Evolutionary conservation across 1,140 invertebrate genomes (phyloP), one percentile per base, ranked within the genome.

Genomic region (Lepidurus arcticus): DNA sequence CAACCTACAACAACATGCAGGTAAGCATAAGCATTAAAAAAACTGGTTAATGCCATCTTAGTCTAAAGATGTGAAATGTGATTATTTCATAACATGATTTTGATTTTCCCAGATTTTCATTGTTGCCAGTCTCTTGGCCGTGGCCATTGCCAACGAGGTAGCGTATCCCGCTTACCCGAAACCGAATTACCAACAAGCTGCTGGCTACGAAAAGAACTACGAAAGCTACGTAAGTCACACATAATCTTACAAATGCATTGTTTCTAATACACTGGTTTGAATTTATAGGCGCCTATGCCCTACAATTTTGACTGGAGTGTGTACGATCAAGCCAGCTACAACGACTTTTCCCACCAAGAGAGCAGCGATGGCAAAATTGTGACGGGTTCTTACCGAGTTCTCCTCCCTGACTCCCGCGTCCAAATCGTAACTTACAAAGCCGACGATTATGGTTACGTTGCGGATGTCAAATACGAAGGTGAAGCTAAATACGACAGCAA

Each of bases 301-400:
- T 81, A 81, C 75, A 77, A 81, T 44, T 78, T 81, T 73, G 45
- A 81, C 26, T 80, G 80, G 76, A 65, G 24, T 13, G 80, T 80
- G 8, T 53, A 79, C 24, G 80, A 78, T 43, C 6, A 76, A 16
- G 45, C 42, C 1, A 74, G 78, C 42, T 21, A 42, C 44, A 74
- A 74, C 74, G 74, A 80, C 74, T 78, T 44, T 9, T 80, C 24
- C 80, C 73, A 74, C 73, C 75, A 77, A 13, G 73, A 73, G 13
- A 73, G 76, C 16, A 80, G 53, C 43, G 80, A 80, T 75, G 80
- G 80, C 4, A 42, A 77, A 42, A 77, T 26, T 11, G 80, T 47
- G 0, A 42, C 77, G 42, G 80, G 80, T 2, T 45, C 73, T 16
- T 80, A 80, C 76, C 10, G 73, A 2, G 80, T 80, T 1, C 47